These are phyloP conservation scores for Mythimna pallens DNA, from an alignment of 2,888 invertebrate genomes.

Conservation along the genomic window DNA sequence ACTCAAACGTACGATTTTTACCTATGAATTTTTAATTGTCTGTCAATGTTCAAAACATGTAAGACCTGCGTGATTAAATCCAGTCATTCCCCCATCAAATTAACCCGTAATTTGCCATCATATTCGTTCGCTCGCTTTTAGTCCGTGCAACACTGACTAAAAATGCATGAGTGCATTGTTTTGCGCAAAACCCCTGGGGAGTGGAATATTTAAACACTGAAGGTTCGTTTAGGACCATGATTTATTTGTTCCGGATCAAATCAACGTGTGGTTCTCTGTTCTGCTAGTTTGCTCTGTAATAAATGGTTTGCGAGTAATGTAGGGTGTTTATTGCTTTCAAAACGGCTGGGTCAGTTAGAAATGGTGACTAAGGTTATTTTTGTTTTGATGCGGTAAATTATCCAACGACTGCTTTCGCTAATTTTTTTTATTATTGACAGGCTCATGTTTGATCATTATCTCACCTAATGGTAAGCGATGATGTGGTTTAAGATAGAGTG, in stretches of 20 bases:
- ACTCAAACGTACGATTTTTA: neutral
- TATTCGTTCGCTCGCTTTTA: constrained; percentile 38
- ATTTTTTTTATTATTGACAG: too few relatives aligned
- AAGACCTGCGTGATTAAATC: constrained; percentile 24
- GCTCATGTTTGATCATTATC: too few relatives aligned
- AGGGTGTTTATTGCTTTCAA: constrained; percentile 29
- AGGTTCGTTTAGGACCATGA: constrained; percentile 57
- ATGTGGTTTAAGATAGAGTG: too few relatives aligned
- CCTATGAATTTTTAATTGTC: neutral
- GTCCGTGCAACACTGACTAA: constrained; percentile 47
- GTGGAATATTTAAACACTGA: constrained; percentile 63
- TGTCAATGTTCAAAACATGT: neutral
- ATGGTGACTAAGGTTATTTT: neutral
- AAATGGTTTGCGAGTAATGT: constrained; percentile 8
- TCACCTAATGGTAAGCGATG: too few relatives aligned
- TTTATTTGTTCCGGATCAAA: constrained; percentile 62
- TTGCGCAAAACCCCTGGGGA: constrained; percentile 45
- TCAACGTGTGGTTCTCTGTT: constrained; percentile 50
- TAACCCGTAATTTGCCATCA: constrained; percentile 27
- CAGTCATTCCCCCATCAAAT: constrained; percentile 46
- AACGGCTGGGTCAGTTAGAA: neutral
- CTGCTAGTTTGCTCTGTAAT: constrained; percentile 24
- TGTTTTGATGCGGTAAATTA: neutral
- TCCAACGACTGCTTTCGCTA: too few relatives aligned
- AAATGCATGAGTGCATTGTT: constrained; percentile 67